Conservation (phyloP, 2,888 invertebrate species). For the Tiphia femorata region DNA sequence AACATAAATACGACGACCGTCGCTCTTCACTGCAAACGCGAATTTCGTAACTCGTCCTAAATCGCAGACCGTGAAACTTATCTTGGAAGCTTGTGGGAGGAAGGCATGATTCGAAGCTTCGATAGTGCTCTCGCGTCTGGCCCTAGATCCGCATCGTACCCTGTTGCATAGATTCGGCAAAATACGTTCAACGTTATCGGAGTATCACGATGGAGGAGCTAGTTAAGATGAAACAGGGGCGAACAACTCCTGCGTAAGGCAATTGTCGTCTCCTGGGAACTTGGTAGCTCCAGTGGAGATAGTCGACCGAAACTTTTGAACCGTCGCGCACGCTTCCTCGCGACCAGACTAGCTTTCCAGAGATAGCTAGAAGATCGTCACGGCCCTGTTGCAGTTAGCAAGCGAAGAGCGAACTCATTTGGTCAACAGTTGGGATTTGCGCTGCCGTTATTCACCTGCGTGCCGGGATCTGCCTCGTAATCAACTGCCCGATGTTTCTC, state of each 20-base stretch:
- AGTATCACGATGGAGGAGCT: too few species aligned
- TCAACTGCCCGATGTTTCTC: conserved; percentile 51
- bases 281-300: conserved; percentile 3
- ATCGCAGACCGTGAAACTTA: neutral
- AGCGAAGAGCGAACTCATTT: conserved; percentile 55
- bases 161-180: too few species aligned
- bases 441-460: conserved; percentile 68
- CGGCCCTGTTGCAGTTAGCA: conserved; percentile 44
- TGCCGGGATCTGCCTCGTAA: conserved; percentile 55
- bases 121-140: too few species aligned
- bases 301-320: neutral
- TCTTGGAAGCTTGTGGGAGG: too few species aligned
- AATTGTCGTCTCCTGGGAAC: neutral
- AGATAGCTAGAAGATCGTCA: conserved; percentile 43
- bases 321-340: conserved; percentile 20
- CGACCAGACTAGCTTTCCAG: conserved; percentile 30
- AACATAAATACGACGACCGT: too few species aligned
- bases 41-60: too few species aligned
- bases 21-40: too few species aligned
- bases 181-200: too few species aligned
- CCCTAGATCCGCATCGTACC: too few species aligned
- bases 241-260: neutral
- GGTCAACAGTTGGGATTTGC: conserved; percentile 63
- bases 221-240: too few species aligned
- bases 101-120: too few species aligned